Evolutionary conservation across 2,113 vertebrate genomes (phyloP).

Genomic region (Chionis minor): DNA sequence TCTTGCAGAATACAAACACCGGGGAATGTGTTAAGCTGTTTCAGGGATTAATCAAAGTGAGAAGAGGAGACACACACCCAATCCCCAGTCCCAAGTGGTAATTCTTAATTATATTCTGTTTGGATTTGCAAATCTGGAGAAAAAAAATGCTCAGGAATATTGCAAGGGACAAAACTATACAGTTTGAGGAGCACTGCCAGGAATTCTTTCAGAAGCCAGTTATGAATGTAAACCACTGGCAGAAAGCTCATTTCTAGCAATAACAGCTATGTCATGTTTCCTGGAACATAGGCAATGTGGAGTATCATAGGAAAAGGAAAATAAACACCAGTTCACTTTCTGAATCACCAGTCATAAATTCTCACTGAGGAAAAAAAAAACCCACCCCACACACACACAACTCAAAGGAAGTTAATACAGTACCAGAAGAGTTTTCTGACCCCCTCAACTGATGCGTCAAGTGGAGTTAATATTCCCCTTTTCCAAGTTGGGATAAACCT

Average conservation of each 20-base stretch:
- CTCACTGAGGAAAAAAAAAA: neutral
- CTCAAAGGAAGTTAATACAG: neutral
- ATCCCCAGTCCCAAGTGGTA: neutral
- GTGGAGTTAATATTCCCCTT: neutral
- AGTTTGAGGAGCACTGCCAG: neutral
- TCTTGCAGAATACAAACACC: neutral
- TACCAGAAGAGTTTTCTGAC: neutral
- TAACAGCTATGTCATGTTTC: slow-evolving; percentile 54
- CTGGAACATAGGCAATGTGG: slow-evolving; percentile 45
- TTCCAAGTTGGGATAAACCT: neutral
- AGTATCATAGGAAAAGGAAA: slow-evolving; percentile 53
- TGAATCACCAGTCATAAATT: slow-evolving; percentile 48
- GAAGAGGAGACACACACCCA: neutral
- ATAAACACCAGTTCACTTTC: slow-evolving; percentile 12
- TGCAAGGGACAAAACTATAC: neutral
- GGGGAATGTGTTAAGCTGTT: accelerated
- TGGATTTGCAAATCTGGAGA: neutral
- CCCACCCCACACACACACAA: neutral
- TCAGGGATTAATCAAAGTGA: neutral
- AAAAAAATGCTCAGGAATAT: neutral
- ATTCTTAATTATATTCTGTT: neutral
- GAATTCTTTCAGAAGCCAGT: slow-evolving; percentile 21
- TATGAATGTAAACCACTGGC: slow-evolving; percentile 27
- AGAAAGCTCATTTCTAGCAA: slow-evolving; percentile 24
- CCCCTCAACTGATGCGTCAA: neutral